phyloP scores from a whole-genome alignment of 92 coral and sea anemone genomes.

The Parazoanthus atlanticus region DNA sequence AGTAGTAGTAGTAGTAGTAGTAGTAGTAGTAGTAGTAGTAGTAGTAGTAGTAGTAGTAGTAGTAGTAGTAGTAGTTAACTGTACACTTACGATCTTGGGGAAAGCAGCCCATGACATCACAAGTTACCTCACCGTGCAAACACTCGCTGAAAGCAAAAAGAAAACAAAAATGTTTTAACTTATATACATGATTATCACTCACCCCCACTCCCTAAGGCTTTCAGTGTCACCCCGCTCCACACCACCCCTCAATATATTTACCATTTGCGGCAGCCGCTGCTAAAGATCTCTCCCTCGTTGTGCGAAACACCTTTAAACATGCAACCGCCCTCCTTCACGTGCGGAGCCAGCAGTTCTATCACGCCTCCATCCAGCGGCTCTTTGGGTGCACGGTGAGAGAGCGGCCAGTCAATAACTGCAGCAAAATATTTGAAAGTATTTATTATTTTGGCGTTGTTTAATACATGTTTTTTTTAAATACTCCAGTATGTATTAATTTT shows the following conservation, averaged over 20 bases:
- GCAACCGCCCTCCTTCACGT: slow-evolving; percentile 22
- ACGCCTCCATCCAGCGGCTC: slow-evolving; percentile 20
- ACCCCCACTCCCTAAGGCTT: neutral
- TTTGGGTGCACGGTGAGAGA: slow-evolving; percentile 11
- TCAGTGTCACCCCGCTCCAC: neutral
- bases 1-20: too few relatives aligned
- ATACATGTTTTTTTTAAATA: neutral
- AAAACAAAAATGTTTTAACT: neutral
- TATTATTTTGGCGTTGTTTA: neutral
- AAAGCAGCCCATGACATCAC: slow-evolving; percentile 34
- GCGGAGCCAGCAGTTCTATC: slow-evolving; percentile 18
- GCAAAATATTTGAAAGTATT: neutral
- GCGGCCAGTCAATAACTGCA: slow-evolving; percentile 35
- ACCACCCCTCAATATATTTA: neutral
- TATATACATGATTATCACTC: too few relatives aligned
- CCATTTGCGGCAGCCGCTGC: slow-evolving; percentile 39
- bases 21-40: too few relatives aligned
- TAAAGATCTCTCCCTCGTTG: slow-evolving; percentile 21
- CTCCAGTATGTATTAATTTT: neutral
- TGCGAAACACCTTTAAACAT: slow-evolving; percentile 41
- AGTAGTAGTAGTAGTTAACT: neutral
- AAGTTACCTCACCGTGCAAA: slow-evolving; percentile 15
- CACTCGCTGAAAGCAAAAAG: slow-evolving; percentile 17
- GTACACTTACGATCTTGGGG: slow-evolving; percentile 25
- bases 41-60: neutral